Conservation (phyloP, 2,888 invertebrate genomes). For the Thymelicus acteon region DNA sequence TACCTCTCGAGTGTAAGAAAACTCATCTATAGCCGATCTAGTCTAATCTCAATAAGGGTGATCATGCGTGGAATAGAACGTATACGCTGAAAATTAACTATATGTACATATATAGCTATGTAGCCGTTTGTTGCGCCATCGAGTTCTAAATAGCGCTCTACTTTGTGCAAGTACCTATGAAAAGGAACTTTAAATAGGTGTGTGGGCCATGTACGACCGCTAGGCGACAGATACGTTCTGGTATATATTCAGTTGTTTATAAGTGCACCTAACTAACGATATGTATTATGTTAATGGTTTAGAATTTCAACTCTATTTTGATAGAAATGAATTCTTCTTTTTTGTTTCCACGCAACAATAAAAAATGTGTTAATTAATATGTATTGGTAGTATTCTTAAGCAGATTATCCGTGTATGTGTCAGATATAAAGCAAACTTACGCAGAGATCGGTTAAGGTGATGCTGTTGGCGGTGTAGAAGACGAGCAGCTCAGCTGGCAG, state of each 20-base stretch:
- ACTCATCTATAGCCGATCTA: conserved; percentile 9
- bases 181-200: background rate
- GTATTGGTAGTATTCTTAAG: too few species aligned
- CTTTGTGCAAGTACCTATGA: conserved; percentile 5
- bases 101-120: background rate
- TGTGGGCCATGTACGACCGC: background rate
- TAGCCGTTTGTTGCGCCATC: background rate
- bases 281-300: background rate
- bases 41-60: background rate
- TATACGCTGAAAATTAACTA: background rate
- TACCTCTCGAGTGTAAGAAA: conserved; percentile 40
- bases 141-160: background rate
- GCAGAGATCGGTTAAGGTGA: conserved; percentile 93
- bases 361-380: too few species aligned
- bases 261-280: background rate
- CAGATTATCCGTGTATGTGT: too few species aligned
- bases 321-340: too few species aligned
- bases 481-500: conserved; percentile 92
- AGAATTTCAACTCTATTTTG: too few species aligned
- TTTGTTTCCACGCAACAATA: too few species aligned
- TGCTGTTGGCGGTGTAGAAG: conserved; percentile 97
- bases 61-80: conserved; percentile 9
- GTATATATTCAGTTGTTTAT: background rate
- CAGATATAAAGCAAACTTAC: conserved; percentile 86
- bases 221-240: background rate